Evolutionary conservation across 2,888 invertebrate genomes (phyloP).

Genomic region (Caenorhabditis drosophilae): DNA sequence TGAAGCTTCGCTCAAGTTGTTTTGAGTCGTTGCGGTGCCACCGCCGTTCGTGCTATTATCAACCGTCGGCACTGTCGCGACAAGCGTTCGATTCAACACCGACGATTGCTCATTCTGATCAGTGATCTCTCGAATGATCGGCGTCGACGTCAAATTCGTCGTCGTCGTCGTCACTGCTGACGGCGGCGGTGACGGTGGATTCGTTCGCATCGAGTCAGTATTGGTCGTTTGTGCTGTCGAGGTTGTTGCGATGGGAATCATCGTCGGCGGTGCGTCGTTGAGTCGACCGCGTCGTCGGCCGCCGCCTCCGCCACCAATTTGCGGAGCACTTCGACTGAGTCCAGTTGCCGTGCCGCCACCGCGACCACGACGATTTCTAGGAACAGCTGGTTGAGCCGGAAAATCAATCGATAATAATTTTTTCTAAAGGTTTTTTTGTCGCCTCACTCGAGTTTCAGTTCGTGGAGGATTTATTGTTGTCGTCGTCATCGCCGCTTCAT

Average conservation of each 20-base stretch:
- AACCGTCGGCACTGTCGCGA: background rate
- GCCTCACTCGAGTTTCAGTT: background rate
- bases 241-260: background rate
- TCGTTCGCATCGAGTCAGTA: constrained; percentile 17
- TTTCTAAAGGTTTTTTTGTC: no score
- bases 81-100: no score
- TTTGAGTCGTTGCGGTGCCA: background rate
- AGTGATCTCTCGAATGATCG: constrained; percentile 5
- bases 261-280: background rate
- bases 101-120: no score
- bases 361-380: background rate
- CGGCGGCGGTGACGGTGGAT: constrained; percentile 19
- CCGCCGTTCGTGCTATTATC: background rate
- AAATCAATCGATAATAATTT: no score
- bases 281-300: background rate
- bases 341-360: background rate
- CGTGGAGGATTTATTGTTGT: background rate
- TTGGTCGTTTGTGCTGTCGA: no score
- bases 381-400: background rate
- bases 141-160: constrained; percentile 5
- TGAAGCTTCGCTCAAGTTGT: background rate
- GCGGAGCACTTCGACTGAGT: background rate
- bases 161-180: constrained; percentile 6
- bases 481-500: background rate
- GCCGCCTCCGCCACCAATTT: background rate